Base-by-base conservation (phyloP, 2,888 invertebrate species). In the Notocelia uddmanniana region DNA sequence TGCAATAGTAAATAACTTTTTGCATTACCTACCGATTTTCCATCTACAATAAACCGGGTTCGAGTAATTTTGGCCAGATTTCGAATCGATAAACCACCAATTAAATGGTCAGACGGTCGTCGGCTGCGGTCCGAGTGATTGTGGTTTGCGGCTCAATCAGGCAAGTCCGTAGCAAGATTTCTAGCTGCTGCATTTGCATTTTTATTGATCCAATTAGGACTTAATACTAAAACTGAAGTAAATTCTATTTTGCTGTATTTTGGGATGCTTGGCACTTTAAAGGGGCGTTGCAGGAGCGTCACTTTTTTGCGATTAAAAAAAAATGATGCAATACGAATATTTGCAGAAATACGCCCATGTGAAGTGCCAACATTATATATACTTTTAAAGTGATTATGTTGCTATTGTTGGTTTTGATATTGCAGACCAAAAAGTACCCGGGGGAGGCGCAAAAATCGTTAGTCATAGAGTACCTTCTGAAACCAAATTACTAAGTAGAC, bases 31-130 rank as follows among this genome's bases (percentile, higher is more conserved):
- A 21, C 26, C 63, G 34, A 52, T 63, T 34, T 21, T 34, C 52
- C 21, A 5, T 34, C 64, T 63, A 10, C 34, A 31, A 52, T 63
- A 55, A 41, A 55, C 66, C 18, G 41, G 55, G 18, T 26, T 41
- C 54, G 21, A 71, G 67, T 67, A 50, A 57, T 68, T 67, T 77
- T 74, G 67, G 69, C 68, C 73, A 75, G 80, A 78, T 78, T 77
- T 79, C 77, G 69, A 77, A 82, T 83, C 78, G 79, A 83, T 79
- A 79, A 77, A 83, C 82, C 82, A 80, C 80, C 83, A 83, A 82
- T 82, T 83, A 82, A 82, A 76, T 76, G 75, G 60, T 52, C 72
- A 74, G 74, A 69, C 71, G 70, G 48, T 34, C 23, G 57, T 41
- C 68, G 64, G 55, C 67, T 31, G 63, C 62, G 67, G 67, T 55